A percentile compares a stretch with the other conserved stretches of the same genome.
These are phyloP conservation scores for Erythrocercus mccallii DNA, from an alignment of 2,113 vertebrate genomes.

Conservation along the genomic window DNA sequence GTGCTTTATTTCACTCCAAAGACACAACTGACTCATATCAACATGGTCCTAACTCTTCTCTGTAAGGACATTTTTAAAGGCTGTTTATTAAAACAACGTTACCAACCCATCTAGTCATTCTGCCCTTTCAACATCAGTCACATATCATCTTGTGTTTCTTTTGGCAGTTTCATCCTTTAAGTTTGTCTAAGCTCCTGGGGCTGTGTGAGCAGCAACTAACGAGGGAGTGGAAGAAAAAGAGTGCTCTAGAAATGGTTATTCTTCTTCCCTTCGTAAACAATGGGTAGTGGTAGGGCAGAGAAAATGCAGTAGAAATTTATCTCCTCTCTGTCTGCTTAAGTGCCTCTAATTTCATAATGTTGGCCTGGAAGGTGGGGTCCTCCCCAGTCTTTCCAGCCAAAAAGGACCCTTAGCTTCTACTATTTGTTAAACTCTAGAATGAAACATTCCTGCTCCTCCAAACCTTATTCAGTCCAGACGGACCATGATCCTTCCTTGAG, in stretches of 20 bases:
- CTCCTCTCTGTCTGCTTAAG: not conserved
- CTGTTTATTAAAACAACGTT: conserved; percentile 1
- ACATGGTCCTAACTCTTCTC: not conserved
- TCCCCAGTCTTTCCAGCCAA: not conserved
- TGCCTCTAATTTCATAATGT: conserved; percentile 29
- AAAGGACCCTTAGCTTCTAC: not conserved
- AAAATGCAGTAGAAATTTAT: not conserved
- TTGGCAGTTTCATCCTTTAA: conserved; percentile 20
- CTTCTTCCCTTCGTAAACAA: conserved; percentile 15
- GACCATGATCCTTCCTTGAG: not conserved
- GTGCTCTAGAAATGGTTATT: not conserved
- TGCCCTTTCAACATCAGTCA: not conserved
- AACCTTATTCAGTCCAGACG: not conserved
- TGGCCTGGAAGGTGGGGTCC: not conserved
- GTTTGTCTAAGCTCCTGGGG: not conserved
- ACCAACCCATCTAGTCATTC: conserved; percentile 2
- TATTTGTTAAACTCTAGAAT: conserved; percentile 10
- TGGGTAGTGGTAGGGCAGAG: not conserved
- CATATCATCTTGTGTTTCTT: conserved; percentile 34
- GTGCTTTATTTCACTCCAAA: not conserved
- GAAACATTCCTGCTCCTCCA: conserved; percentile 8
- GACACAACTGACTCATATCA: not conserved
- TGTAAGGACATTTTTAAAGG: not conserved
- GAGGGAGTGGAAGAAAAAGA: not conserved
- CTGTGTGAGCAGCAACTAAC: conserved; percentile 4